Evolutionary conservation across 2,888 invertebrate genomes (phyloP).

Genomic region (Atethmia centrago): DNA sequence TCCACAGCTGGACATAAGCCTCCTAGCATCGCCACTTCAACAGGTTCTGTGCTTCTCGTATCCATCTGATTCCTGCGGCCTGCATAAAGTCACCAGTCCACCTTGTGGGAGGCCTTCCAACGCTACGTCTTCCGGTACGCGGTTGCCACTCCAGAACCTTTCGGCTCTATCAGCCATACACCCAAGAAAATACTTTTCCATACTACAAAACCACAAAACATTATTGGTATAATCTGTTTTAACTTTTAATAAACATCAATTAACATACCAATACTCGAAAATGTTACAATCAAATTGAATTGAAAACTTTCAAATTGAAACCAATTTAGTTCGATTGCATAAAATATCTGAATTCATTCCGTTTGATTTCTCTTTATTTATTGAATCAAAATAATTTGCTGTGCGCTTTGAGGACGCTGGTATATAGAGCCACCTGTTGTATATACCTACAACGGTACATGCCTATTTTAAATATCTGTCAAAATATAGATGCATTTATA

Average conservation of each 20-base stretch:
- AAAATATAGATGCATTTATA: not conserved
- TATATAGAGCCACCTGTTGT: not conserved
- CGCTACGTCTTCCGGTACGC: no score
- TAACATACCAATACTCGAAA: constrained; percentile 20
- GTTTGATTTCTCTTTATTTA: constrained; percentile 59
- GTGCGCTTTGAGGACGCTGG: constrained; percentile 6
- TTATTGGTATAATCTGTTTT: not conserved
- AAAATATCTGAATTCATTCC: constrained; percentile 49
- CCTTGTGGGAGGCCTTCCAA: no score
- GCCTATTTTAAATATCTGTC: not conserved
- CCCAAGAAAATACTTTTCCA: not conserved
- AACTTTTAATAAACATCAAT: constrained; percentile 17
- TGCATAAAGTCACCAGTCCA: no score
- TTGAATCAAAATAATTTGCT: constrained; percentile 33
- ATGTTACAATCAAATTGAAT: constrained; percentile 40
- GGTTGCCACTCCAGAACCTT: no score
- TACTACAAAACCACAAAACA: not conserved
- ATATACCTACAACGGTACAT: not conserved
- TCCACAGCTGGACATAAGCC: no score
- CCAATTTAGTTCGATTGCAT: constrained; percentile 56
- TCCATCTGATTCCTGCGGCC: no score
- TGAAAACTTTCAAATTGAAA: constrained; percentile 47
- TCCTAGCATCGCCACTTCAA: no score
- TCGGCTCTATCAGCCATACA: not conserved
- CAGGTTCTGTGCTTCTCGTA: no score